A percentile compares a stretch with the other conserved stretches of the same genome.
phyloP scores from a whole-genome alignment of 2,113 vertebrate genomes.

The Choloepus hoffmanni region DNA sequence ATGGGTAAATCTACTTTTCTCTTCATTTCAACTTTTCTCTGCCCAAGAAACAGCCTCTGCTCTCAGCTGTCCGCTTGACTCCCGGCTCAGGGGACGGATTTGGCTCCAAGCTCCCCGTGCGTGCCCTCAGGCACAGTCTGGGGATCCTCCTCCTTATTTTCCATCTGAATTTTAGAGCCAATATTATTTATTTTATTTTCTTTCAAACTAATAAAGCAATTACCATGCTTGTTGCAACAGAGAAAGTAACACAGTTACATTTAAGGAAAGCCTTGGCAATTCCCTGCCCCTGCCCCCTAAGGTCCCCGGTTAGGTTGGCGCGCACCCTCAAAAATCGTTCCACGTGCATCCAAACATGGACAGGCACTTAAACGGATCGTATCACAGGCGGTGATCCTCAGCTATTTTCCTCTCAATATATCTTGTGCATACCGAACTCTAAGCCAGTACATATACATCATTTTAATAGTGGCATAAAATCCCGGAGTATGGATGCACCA shows the following conservation, averaged over 20 bases:
- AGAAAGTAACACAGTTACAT: background rate
- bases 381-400: no score
- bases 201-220: background rate
- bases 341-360: rapidly evolving
- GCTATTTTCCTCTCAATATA: background rate
- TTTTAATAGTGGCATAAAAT: background rate
- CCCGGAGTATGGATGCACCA: rapidly evolving
- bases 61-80: rapidly evolving
- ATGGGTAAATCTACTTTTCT: background rate
- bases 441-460: rapidly evolving
- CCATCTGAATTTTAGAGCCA: background rate
- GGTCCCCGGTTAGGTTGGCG: background rate
- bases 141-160: background rate
- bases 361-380: background rate
- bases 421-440: background rate
- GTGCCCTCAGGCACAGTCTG: rapidly evolving
- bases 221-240: no score
- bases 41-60: background rate
- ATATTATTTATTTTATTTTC: background rate
- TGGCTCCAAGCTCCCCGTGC: background rate
- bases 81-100: background rate
- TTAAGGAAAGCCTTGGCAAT: background rate
- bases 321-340: background rate
- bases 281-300: background rate
- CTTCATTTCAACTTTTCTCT: background rate